Evolutionary conservation across 2,888 invertebrate species (phyloP).

Genomic region (Rhagium mordax): DNA sequence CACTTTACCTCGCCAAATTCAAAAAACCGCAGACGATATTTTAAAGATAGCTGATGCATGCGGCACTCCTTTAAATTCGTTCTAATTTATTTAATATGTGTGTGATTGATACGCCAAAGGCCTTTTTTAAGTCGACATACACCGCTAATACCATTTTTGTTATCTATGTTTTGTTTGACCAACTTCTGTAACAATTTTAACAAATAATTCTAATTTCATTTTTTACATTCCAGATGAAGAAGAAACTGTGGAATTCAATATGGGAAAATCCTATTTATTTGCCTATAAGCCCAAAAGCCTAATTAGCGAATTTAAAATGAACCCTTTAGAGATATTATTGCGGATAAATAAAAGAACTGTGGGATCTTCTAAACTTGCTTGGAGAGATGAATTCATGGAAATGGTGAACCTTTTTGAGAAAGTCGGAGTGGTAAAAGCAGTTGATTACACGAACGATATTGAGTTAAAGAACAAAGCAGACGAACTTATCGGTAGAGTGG

Average conservation of each 20-base stretch:
- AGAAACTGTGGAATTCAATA: conserved; percentile 60
- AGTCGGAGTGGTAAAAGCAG: conserved; percentile 62
- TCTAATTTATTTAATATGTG: no score
- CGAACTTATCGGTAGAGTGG: conserved; percentile 70
- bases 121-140: no score
- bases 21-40: no score
- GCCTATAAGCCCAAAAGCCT: conserved; percentile 71
- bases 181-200: no score
- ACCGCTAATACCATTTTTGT: no score
- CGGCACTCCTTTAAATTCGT: no score
- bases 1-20: no score
- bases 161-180: no score
- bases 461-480: conserved; percentile 50
- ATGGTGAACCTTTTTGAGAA: conserved; percentile 69
- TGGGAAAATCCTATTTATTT: conserved; percentile 73
- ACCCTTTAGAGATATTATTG: conserved; percentile 72
- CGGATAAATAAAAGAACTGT: conserved; percentile 71
- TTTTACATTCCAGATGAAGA: conserved; percentile 7
- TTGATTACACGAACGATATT: conserved; percentile 47
- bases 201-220: no score
- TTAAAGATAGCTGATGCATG: no score
- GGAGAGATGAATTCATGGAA: conserved; percentile 71
- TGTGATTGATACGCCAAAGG: no score
- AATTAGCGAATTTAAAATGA: conserved; percentile 69
- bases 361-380: conserved; percentile 69